Evolutionary conservation across 2,888 invertebrate species (phyloP), one percentile per base, ranked within the genome.

Genomic region (Iphiclides podalirius): DNA sequence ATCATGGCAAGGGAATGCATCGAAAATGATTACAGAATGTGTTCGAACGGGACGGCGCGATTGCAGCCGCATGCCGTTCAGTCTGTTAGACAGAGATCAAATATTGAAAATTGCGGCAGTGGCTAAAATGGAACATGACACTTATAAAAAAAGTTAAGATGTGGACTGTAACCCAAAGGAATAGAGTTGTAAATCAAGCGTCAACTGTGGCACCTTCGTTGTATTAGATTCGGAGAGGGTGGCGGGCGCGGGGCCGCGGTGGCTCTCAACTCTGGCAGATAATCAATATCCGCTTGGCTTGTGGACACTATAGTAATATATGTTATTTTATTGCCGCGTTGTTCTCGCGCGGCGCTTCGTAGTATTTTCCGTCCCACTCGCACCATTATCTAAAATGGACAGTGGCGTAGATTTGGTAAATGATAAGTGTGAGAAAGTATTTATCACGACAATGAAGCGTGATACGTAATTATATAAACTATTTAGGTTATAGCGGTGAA

Each of bases 241-340:
- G 60, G 66, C 64, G 71, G 67, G 75, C 67, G 74, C 69, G 75
- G 80, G 83, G 76, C 70, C 70, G 76, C 72, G 79, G 80, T 78
- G 82, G 84, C 85, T 88, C 86, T 87, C 87, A 84, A 86, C 88
- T 88, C 86, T 88, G 88, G 88, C 88, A 89, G 89, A 89, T 89
- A 90, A 89, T 89, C 89, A 89, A 89, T 89, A 89, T 89, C 89
- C 89, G 89, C 89, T 88, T 87, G 89, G 88, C 89, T 88, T 86
- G 87, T 89, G 89, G 89, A 88, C 89, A 88, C 83, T 86, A 85
- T 85, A 85, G 80, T 84, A 84, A 82, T 89, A 89, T 88, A 87
- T 79, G 86, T 84, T 86, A 85, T 82, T 84, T 77, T 83, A 77
- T 77, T 73, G 70, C 80, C 67, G 67, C 69, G 61, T 70, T 66